phyloP scores from a whole-genome alignment of 1,140 invertebrate genomes.

The Choristoneura fumiferana region DNA sequence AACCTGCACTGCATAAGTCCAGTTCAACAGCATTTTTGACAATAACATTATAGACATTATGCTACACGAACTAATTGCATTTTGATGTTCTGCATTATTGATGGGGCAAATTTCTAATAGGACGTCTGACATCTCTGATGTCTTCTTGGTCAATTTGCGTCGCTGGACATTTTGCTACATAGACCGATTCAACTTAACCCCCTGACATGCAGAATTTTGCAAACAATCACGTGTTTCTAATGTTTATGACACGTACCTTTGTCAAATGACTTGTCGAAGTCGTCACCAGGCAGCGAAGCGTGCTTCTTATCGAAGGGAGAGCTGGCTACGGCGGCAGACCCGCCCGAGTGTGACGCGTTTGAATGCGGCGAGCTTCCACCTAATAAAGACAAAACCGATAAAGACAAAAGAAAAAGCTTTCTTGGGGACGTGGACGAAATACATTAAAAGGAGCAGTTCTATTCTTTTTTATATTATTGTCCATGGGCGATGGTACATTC shows the following conservation, averaged over 20 bases:
- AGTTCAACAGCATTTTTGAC: no score
- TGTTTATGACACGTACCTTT: conserved; percentile 56
- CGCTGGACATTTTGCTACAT: neutral
- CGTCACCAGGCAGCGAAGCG: conserved; percentile 44
- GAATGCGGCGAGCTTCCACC: conserved; percentile 61
- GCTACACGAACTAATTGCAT: no score
- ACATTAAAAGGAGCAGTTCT: no score
- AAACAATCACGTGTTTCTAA: no score
- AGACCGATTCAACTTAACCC: neutral
- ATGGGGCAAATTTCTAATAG: neutral
- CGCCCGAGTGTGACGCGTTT: conserved; percentile 40
- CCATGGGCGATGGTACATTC: no score
- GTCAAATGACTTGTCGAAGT: conserved; percentile 70
- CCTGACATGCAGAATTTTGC: no score
- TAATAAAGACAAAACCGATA: conserved; percentile 16
- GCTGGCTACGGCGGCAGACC: conserved; percentile 34
- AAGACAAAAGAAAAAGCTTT: neutral
- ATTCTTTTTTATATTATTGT: no score
- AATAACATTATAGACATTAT: no score
- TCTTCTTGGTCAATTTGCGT: no score
- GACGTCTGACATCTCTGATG: no score
- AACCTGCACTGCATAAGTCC: no score
- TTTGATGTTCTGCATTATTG: neutral
- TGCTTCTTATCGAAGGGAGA: conserved; percentile 62
- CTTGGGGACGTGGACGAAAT: no score